Conservation (phyloP, 2,113 vertebrate species). For the Pyrgilauda ruficollis region DNA sequence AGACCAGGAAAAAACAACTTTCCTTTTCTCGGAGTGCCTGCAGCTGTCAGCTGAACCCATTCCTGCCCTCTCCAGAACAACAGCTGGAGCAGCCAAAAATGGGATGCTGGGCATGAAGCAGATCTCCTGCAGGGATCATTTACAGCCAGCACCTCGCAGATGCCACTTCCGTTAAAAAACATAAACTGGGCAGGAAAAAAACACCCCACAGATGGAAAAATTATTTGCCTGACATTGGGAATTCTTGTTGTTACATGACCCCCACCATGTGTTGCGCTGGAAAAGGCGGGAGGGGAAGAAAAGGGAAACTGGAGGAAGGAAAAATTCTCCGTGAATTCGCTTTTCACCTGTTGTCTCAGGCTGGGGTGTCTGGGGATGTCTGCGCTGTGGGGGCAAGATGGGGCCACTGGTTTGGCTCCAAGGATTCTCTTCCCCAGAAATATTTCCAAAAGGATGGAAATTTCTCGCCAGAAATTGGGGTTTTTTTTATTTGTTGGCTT, state of each 20-base stretch:
- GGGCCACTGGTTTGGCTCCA: background rate
- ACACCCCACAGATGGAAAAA: slow-evolving; percentile 65
- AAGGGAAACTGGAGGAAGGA: slow-evolving; percentile 32
- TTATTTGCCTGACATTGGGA: slow-evolving; percentile 63
- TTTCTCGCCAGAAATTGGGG: rapidly evolving
- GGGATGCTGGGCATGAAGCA: slow-evolving; percentile 40
- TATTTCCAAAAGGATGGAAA: background rate
- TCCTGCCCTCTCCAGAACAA: slow-evolving; percentile 63
- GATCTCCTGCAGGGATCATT: slow-evolving; percentile 43
- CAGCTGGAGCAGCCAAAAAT: slow-evolving; percentile 72
- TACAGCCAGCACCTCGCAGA: slow-evolving; percentile 66
- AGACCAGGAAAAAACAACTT: slow-evolving; percentile 39
- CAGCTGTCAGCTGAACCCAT: slow-evolving; percentile 72
- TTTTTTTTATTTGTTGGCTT: background rate
- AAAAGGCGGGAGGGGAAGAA: background rate
- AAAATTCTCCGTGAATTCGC: background rate
- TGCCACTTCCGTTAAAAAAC: slow-evolving; percentile 67
- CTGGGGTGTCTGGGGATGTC: background rate
- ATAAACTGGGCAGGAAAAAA: background rate
- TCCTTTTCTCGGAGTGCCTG: slow-evolving; percentile 45
- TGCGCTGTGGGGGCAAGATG: rapidly evolving
- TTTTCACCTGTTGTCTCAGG: slow-evolving; percentile 59
- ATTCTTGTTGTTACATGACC: slow-evolving; percentile 64
- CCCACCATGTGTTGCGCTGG: slow-evolving; percentile 32
- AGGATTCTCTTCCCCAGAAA: background rate